Percentiles rank a stretch among this genome's conserved stretches.
Evolutionary conservation across 1,140 invertebrate genomes (phyloP).

Genomic region (Ganaspis sp.): DNA sequence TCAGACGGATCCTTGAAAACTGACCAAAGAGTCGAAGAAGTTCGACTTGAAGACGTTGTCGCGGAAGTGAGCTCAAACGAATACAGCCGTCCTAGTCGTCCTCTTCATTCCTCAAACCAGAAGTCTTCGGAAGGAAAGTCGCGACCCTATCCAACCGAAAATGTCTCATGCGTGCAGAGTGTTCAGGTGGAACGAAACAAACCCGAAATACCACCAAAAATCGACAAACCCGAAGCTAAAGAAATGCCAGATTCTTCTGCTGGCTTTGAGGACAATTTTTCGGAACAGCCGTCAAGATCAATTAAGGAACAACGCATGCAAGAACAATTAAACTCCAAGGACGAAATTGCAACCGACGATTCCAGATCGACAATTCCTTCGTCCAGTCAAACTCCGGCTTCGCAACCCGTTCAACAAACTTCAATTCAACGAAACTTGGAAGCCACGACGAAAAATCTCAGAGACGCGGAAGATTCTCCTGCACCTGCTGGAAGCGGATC

Average conservation of each 20-base stretch:
- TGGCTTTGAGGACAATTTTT: not conserved
- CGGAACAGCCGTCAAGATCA: not conserved
- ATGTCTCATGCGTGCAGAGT: slow-evolving; percentile 42
- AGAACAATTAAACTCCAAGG: too few species aligned
- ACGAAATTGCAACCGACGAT: slow-evolving; percentile 66
- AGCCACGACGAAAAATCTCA: slow-evolving; percentile 37
- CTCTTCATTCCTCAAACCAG: slow-evolving; percentile 52
- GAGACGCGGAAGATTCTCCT: slow-evolving; percentile 32
- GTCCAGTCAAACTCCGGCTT: slow-evolving; percentile 34
- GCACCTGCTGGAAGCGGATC: not conserved
- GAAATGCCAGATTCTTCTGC: not conserved
- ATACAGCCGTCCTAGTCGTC: slow-evolving; percentile 64
- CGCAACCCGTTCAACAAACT: slow-evolving; percentile 37
- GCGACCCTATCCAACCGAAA: slow-evolving; percentile 54
- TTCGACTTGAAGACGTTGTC: slow-evolving; percentile 71
- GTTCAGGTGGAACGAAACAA: slow-evolving; percentile 55
- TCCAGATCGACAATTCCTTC: slow-evolving; percentile 47
- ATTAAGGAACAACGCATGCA: slow-evolving; percentile 52
- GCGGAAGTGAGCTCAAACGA: slow-evolving; percentile 69
- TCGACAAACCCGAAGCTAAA: slow-evolving; percentile 39
- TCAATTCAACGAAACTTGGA: not conserved
- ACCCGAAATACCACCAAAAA: slow-evolving; percentile 47
- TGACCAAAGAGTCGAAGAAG: slow-evolving; percentile 73
- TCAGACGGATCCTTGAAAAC: slow-evolving; percentile 70
- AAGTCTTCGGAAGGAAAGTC: slow-evolving; percentile 57